Percentiles rank a stretch among this genome's conserved stretches.
phyloP scores from a whole-genome alignment of 2,888 invertebrate genomes.

The Mythimna loreyi region DNA sequence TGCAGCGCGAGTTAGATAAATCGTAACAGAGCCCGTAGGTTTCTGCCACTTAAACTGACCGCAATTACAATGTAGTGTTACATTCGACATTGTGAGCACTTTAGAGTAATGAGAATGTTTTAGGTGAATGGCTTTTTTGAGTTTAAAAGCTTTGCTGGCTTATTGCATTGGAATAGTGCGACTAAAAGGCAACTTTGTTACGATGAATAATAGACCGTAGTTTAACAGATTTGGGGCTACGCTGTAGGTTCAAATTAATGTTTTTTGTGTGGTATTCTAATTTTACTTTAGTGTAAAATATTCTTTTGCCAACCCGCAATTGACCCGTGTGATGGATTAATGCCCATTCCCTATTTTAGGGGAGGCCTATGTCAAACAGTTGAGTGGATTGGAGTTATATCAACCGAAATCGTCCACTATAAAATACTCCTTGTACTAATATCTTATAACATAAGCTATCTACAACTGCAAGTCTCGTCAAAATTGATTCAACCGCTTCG shows the following conservation, averaged over 20 bases:
- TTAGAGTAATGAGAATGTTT: slow-evolving; percentile 38
- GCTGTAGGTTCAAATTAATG: not conserved
- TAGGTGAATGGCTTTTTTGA: slow-evolving; percentile 21
- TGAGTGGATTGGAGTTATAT: no score
- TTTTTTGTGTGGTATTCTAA: no score
- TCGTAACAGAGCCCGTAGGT: slow-evolving; percentile 74
- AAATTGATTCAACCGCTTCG: no score
- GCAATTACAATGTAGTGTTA: slow-evolving; percentile 71
- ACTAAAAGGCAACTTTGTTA: slow-evolving; percentile 22
- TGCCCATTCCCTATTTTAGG: no score
- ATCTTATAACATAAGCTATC: no score
- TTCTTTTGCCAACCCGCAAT: no score
- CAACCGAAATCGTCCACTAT: no score
- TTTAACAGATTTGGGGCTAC: not conserved
- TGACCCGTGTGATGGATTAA: no score
- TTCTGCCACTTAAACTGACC: slow-evolving; percentile 78
- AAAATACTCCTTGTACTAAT: no score
- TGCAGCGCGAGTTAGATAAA: slow-evolving; percentile 82
- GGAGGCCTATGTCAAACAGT: no score
- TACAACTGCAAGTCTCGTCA: no score
- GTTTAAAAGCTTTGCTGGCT: slow-evolving; percentile 30
- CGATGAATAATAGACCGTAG: not conserved
- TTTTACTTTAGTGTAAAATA: no score
- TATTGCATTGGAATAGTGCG: slow-evolving; percentile 24
- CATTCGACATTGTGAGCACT: slow-evolving; percentile 29